phyloP scores from a whole-genome alignment of 1,140 invertebrate species.

The Vollenhovia emeryi region DNA sequence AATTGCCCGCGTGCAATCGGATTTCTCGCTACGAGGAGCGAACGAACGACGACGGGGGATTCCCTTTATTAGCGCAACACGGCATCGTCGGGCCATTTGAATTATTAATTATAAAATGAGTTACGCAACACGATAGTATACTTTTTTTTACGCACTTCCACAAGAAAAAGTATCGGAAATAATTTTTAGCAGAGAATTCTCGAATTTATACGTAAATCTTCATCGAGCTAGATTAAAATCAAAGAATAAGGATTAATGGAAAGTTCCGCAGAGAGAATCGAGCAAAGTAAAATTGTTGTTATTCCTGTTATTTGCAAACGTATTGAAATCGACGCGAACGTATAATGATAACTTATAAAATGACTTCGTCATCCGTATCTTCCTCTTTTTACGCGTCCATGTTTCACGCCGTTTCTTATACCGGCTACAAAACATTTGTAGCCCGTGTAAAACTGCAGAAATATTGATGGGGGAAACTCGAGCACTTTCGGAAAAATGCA shows the following conservation, averaged over 20 bases:
- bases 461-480: background rate
- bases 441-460: background rate
- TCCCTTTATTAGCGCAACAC: background rate
- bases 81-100: background rate
- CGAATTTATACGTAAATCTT: background rate
- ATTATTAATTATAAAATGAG: constrained; percentile 32
- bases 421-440: background rate
- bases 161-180: background rate
- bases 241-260: background rate
- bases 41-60: background rate
- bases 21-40: background rate
- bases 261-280: background rate
- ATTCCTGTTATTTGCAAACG: too few species aligned
- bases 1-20: constrained; percentile 9
- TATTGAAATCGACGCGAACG: background rate
- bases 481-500: background rate
- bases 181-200: constrained; percentile 2
- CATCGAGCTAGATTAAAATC: background rate
- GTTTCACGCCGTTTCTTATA: background rate
- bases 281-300: background rate
- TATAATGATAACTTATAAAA: background rate
- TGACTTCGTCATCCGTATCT: background rate
- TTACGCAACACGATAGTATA: background rate
- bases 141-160: background rate
- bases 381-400: background rate